These are phyloP conservation scores for Hemichromis elongatus DNA, from an alignment of 2,113 vertebrate species.

Conservation along the genomic window DNA sequence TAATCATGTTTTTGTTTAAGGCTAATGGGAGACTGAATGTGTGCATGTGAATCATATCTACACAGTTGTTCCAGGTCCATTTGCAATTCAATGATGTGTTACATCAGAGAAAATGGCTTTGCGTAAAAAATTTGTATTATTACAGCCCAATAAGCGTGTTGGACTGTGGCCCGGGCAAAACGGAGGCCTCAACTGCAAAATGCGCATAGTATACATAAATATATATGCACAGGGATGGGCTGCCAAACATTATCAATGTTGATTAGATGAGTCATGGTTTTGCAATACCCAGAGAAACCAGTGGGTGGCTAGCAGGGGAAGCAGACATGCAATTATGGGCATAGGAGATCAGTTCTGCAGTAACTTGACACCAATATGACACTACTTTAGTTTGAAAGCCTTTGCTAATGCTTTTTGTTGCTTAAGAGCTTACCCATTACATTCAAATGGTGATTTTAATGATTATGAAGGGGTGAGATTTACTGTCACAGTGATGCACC, in stretches of 20 bases:
- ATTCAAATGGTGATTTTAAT: background rate
- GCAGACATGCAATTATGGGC: background rate
- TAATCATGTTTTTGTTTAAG: conserved; percentile 20
- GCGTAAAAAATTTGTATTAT: conserved; percentile 16
- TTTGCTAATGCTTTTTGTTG: background rate
- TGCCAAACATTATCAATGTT: background rate
- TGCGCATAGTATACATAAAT: background rate
- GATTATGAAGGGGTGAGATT: background rate
- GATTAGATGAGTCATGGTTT: conserved; percentile 34
- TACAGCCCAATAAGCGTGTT: background rate
- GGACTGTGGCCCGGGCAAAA: background rate
- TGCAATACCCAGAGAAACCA: conserved; percentile 20
- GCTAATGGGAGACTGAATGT: background rate
- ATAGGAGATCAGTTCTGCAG: background rate
- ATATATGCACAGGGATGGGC: background rate
- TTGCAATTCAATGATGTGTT: conserved; percentile 51
- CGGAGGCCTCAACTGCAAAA: background rate
- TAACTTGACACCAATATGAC: background rate
- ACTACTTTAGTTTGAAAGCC: background rate
- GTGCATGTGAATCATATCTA: conserved; percentile 7
- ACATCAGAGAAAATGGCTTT: conserved; percentile 38
- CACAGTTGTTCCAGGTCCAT: conserved; percentile 9
- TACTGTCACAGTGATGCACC: background rate
- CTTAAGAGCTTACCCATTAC: background rate
- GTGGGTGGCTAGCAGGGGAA: conserved; percentile 20